These are phyloP conservation scores for Meloe dianella DNA, from an alignment of 2,888 invertebrate species.

Conservation along the genomic window DNA sequence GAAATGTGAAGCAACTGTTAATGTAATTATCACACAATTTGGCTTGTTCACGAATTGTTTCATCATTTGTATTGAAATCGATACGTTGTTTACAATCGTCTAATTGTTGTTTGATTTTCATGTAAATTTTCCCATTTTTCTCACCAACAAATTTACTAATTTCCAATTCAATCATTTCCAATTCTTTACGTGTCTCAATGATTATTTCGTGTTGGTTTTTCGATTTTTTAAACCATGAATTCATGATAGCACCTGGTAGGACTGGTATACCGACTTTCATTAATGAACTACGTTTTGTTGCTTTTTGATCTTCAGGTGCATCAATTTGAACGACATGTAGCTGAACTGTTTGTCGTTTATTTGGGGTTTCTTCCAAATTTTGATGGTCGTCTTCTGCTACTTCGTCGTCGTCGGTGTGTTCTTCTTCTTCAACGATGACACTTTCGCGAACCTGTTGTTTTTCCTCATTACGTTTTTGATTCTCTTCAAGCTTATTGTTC, in stretches of 20 bases:
- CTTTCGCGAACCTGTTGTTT: conserved; percentile 1
- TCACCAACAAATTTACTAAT: conserved; percentile 35
- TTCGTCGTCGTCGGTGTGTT: conserved; percentile 14
- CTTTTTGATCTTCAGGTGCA: conserved; percentile 23
- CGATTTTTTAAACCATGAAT: conserved; percentile 28
- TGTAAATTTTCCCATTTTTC: conserved; percentile 41
- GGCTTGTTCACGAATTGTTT: conserved; percentile 37
- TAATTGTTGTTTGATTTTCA: conserved; percentile 35
- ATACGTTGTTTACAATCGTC: conserved; percentile 18
- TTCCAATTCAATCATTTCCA: conserved; percentile 39
- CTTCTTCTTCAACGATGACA: conserved; percentile 20
- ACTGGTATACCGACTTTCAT: conserved; percentile 45
- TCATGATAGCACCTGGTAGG: conserved; percentile 42
- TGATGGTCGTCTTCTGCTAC: conserved; percentile 13
- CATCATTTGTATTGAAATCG: conserved; percentile 32
- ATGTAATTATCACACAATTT: conserved; percentile 39
- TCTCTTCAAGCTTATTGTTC: conserved; percentile 37
- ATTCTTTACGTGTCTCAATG: conserved; percentile 32
- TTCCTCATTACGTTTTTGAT: conserved; percentile 30
- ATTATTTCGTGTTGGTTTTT: conserved; percentile 27
- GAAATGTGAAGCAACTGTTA: conserved; percentile 39
- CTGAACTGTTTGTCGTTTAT: conserved; percentile 40
- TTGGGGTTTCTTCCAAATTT: conserved; percentile 16
- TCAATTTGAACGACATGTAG: conserved; percentile 39
- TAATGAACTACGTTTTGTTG: conserved; percentile 40